Evolutionary conservation across 35 echinoderm and acorn worm genomes (phyloP).

Genomic region (Amphiura filiformis): DNA sequence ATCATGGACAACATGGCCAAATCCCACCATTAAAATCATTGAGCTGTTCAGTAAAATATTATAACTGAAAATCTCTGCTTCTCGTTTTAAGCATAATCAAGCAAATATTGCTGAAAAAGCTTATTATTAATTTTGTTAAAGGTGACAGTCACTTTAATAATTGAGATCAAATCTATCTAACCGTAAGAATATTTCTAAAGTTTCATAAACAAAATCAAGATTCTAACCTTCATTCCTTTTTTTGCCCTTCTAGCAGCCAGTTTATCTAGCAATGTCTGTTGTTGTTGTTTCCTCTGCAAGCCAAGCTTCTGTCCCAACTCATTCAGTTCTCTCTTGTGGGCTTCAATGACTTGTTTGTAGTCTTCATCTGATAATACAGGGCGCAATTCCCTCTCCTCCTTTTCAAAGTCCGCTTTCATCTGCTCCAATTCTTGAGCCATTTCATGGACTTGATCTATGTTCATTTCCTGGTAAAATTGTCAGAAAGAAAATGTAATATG

Average conservation of each 20-base stretch:
- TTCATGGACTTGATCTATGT: conserved; percentile 23
- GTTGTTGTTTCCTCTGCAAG: conserved; percentile 35
- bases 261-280: conserved; percentile 55
- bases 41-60: too few species aligned
- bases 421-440: conserved; percentile 53
- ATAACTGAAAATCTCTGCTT: too few species aligned
- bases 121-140: too few species aligned
- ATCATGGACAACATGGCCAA: too few species aligned
- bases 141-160: too few species aligned
- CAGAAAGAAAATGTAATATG: too few species aligned
- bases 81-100: too few species aligned
- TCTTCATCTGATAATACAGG: conserved; percentile 67
- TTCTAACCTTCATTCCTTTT: background rate
- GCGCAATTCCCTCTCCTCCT: conserved; percentile 41
- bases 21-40: too few species aligned
- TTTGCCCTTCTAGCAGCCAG: conserved; percentile 48
- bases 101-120: too few species aligned
- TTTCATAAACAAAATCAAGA: background rate
- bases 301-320: conserved; percentile 52
- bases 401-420: conserved; percentile 41
- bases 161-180: too few species aligned
- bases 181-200: too few species aligned
- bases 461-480: background rate
- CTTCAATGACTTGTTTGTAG: conserved; percentile 54
- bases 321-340: conserved; percentile 72